Conservation (phyloP, 1,140 invertebrate genomes). For the Dolichoris vasculosae region DNA sequence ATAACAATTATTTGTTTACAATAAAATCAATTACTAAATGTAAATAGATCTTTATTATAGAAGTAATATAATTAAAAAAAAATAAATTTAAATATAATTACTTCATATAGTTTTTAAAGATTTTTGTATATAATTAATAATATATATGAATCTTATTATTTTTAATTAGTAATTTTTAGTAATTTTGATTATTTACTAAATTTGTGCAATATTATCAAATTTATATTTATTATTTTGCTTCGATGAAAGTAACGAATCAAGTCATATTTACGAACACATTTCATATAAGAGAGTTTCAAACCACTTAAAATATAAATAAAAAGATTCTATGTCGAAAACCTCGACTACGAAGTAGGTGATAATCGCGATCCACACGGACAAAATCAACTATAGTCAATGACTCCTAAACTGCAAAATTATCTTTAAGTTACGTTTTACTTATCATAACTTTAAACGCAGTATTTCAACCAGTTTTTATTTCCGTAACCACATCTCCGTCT, state of each 20-base stretch:
- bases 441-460: not conserved
- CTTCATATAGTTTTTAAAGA: not conserved
- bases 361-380: not conserved
- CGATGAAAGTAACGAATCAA: not conserved
- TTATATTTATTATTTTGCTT: not conserved
- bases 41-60: not conserved
- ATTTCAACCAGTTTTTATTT: constrained; percentile 27
- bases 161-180: not conserved
- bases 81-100: not conserved
- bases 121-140: not conserved
- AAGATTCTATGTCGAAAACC: not conserved
- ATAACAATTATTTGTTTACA: not conserved
- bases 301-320: constrained; percentile 3
- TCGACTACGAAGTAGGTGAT: not conserved
- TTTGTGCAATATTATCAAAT: not conserved
- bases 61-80: not conserved
- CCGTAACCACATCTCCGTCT: not conserved
- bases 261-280: not conserved
- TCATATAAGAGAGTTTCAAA: not conserved
- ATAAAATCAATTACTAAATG: not conserved
- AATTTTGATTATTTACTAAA: not conserved
- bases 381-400: constrained; percentile 5
- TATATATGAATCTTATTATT: not conserved
- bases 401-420: not conserved
- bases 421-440: constrained; percentile 6